Evolutionary conservation across 2,888 invertebrate species (phyloP), one percentile per base, ranked within the genome.

Genomic region (Adela reaumurella): DNA sequence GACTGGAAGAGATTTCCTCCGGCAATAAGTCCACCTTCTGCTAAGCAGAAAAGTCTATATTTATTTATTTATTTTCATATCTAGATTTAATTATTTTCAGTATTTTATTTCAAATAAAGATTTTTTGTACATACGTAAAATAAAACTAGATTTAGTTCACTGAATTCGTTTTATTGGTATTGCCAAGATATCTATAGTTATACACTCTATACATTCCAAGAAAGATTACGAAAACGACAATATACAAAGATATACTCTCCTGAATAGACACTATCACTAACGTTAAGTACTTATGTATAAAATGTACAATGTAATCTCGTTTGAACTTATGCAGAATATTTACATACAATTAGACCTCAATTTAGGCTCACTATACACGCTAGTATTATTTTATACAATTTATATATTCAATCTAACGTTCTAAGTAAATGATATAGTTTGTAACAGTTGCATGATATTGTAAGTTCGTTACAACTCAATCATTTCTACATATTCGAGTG

Each of bases 281-380:
- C 14, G 35, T 24, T n/a, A 24, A 24, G 35, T 35, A 14, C 35
- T 35, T 35, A 77, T 77, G 68, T 35, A 35, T 35, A 35, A 35
- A 35, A 35, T 35, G 35, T 78, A 78, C 77, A 78, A 74, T 77
- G 76, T 77, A 78, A 78, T 78, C 78, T 78, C 67, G 67, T 69
- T 76, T 70, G 68, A 66, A 71, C 73, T 70, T 64, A 64, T 62
- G 72, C 71, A 74, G 67, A 76, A 8, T 78, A 78, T 78, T 74
- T 78, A 78, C 78, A 78, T 77, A 77, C 76, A 77, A 77, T 74
- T 73, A 70, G 66, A 68, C 77, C 68, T 73, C 66, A 70, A 68
- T 70, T 76, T 35, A 35, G 35, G 35, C 35, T 14, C 11, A 35
- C 35, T 35, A 35, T 35, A 3, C 35, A 35, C 35, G 14, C 3